A percentile compares a stretch with the other conserved stretches of the same genome.
Conservation (phyloP, 2,113 vertebrate genomes). For the Rhodinocichla rosea region DNA sequence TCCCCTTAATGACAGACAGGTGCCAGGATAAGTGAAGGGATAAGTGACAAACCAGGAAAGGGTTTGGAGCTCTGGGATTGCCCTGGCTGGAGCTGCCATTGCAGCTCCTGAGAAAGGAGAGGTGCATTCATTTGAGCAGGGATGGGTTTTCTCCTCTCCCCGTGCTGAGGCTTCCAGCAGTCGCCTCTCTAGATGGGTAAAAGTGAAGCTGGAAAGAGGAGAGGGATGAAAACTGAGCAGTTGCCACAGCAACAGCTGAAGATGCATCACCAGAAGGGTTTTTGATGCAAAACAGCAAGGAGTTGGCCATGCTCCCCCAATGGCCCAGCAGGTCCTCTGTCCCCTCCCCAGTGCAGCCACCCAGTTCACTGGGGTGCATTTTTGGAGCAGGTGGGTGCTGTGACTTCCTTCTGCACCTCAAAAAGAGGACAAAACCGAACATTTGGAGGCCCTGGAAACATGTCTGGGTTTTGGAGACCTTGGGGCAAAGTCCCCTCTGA, state of each 20-base stretch:
- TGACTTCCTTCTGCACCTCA: background rate
- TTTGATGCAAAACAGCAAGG: background rate
- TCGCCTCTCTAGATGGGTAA: background rate
- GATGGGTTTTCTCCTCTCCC: background rate
- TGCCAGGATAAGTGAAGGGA: constrained; percentile 32
- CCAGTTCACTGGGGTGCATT: background rate
- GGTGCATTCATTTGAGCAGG: background rate
- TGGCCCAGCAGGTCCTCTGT: background rate
- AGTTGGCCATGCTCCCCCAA: background rate
- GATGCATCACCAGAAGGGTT: background rate
- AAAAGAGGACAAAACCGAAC: background rate
- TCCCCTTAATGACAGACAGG: constrained; percentile 44
- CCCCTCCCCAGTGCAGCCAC: background rate
- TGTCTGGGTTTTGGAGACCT: background rate
- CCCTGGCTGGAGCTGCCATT: background rate
- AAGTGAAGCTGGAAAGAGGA: background rate
- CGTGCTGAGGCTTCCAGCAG: background rate
- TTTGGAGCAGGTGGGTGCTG: background rate
- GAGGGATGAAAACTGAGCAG: background rate
- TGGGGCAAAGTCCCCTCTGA: background rate
- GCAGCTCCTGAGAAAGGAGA: background rate
- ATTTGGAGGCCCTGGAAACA: background rate
- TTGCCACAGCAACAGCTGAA: constrained; percentile 50
- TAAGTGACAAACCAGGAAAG: background rate
- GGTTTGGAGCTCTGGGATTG: background rate